Evolutionary conservation across 2,888 invertebrate genomes (phyloP).

Genomic region (Oligia strigilis): DNA sequence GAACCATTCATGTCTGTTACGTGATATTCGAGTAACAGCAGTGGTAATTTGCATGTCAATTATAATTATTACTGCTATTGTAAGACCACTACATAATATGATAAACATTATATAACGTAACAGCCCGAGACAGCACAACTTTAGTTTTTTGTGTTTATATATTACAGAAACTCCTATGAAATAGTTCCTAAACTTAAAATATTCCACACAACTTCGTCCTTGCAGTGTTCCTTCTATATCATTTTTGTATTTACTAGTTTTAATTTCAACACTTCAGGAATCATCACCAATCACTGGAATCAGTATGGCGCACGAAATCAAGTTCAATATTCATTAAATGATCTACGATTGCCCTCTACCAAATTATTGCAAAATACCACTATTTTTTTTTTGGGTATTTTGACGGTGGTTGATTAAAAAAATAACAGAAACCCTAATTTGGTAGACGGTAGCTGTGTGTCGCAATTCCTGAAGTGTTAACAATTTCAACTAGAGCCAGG

Average conservation of each 20-base stretch:
- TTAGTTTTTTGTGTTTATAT: constrained; percentile 10
- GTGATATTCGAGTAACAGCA: constrained; percentile 51
- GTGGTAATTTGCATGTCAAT: constrained; percentile 62
- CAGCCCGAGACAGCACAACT: constrained; percentile 27
- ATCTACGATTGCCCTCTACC: background rate
- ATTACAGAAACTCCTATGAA: constrained; percentile 15
- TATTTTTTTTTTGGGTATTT: background rate
- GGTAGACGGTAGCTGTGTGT: constrained; percentile 19
- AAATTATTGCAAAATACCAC: background rate
- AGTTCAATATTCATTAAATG: background rate
- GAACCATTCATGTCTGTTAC: constrained; percentile 55
- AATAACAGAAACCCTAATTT: background rate
- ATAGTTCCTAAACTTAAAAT: constrained; percentile 55
- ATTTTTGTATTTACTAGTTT: constrained; percentile 9
- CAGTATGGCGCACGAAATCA: background rate
- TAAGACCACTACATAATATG: constrained; percentile 42
- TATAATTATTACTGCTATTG: constrained; percentile 62
- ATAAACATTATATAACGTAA: constrained; percentile 43
- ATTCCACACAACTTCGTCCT: constrained; percentile 41
- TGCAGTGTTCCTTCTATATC: constrained; percentile 35
- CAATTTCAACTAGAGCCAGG: constrained; percentile 43
- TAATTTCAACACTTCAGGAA: constrained; percentile 31
- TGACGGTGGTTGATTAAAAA: background rate
- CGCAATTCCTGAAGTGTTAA: constrained; percentile 56
- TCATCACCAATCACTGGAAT: background rate